phyloP scores from a whole-genome alignment of 2,797 vertebrate species.

The Moxostoma hubbsi region DNA sequence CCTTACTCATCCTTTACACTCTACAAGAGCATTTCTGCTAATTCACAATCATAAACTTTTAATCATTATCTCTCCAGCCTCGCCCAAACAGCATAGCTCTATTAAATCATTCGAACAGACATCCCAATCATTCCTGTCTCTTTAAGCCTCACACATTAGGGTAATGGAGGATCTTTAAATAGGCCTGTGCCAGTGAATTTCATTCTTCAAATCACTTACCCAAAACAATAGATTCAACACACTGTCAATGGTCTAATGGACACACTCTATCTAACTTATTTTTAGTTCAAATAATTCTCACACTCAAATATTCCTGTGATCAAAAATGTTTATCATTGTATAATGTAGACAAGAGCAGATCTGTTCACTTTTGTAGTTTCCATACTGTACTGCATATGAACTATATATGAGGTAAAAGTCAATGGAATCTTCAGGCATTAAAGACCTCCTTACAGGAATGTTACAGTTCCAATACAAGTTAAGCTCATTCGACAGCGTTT shows the following conservation, averaged over 20 bases:
- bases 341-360: slow-evolving; percentile 1
- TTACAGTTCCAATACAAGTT: not conserved
- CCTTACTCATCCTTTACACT: too few species aligned
- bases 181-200: slow-evolving; percentile 39
- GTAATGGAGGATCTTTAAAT: slow-evolving; percentile 43
- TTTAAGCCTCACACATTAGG: slow-evolving; percentile 25
- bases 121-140: slow-evolving; percentile 23
- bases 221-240: slow-evolving; percentile 56
- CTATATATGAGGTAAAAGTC: not conserved
- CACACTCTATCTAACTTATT: slow-evolving; percentile 68
- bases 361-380: not conserved
- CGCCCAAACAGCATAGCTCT: slow-evolving; percentile 14
- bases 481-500: too few species aligned
- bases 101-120: slow-evolving; percentile 18
- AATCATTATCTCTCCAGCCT: slow-evolving; percentile 1
- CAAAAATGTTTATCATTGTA: slow-evolving; percentile 65
- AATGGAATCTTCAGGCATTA: too few species aligned
- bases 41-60: too few species aligned
- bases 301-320: slow-evolving; percentile 69
- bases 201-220: slow-evolving; percentile 42
- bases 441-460: not conserved
- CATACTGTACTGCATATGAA: not conserved
- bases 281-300: slow-evolving; percentile 62
- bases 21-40: too few species aligned
- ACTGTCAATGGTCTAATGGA: slow-evolving; percentile 70